phyloP scores from a whole-genome alignment of 1,140 invertebrate genomes.

The Apis florea region DNA sequence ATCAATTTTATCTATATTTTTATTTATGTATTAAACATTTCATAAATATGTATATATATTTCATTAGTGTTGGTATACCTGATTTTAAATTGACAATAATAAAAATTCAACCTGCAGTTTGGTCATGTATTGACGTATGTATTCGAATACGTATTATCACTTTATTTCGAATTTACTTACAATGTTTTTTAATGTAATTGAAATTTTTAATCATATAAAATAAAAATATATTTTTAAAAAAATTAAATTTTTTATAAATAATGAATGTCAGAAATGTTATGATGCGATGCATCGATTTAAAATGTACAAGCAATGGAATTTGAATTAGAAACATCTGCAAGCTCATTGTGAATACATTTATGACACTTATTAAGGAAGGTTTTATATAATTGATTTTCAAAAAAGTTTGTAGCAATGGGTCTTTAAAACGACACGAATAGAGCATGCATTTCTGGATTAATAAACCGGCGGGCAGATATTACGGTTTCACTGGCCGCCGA shows the following conservation, averaged over 20 bases:
- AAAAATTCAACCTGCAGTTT: slow-evolving; percentile 14
- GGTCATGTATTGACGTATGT: slow-evolving; percentile 21
- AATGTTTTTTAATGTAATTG: background rate
- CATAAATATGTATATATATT: background rate
- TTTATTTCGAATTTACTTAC: background rate
- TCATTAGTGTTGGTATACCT: slow-evolving; percentile 1
- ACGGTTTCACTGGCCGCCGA: slow-evolving; percentile 72
- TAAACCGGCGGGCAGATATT: slow-evolving; percentile 75
- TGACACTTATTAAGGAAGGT: background rate
- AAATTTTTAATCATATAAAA: background rate
- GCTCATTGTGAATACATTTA: background rate
- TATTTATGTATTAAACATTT: too few species aligned
- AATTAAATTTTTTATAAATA: background rate
- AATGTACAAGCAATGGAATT: slow-evolving; percentile 3
- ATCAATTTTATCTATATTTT: too few species aligned
- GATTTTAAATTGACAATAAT: slow-evolving; percentile 30
- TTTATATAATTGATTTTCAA: background rate
- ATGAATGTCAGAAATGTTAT: slow-evolving; percentile 23
- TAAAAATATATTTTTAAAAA: background rate
- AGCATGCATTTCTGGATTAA: slow-evolving; percentile 78
- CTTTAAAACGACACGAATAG: slow-evolving; percentile 19
- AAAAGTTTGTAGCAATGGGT: slow-evolving; percentile 24
- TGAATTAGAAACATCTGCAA: slow-evolving; percentile 12
- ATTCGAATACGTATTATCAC: background rate
- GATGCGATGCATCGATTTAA: slow-evolving; percentile 27